phyloP scores from a whole-genome alignment of 2,888 invertebrate species.

The Trichogramma evanescens region DNA sequence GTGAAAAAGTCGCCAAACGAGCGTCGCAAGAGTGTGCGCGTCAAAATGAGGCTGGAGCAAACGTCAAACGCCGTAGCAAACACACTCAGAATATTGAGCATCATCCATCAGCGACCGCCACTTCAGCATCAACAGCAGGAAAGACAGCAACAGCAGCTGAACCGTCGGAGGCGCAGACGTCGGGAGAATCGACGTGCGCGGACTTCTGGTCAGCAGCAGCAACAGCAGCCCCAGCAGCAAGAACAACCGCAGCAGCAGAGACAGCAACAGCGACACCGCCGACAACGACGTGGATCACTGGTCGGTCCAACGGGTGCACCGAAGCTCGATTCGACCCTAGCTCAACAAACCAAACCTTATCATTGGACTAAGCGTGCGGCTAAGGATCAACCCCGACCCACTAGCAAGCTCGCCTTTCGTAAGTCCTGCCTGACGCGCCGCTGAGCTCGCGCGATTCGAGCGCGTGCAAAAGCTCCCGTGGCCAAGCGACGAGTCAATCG shows the following conservation, averaged over 20 bases:
- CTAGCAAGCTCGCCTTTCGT: conserved; percentile 36
- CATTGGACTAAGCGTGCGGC: conserved; percentile 36
- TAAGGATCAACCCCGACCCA: conserved; percentile 20
- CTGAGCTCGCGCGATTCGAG: background rate
- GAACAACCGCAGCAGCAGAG: background rate
- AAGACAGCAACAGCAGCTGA: too few relatives aligned
- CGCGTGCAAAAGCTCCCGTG: too few relatives aligned
- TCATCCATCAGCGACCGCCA: too few relatives aligned
- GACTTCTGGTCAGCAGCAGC: background rate
- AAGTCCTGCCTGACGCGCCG: conserved; percentile 27
- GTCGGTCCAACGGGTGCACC: conserved; percentile 42
- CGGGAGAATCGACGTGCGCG: too few relatives aligned
- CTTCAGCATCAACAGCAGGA: too few relatives aligned
- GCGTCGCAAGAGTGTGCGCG: too few relatives aligned
- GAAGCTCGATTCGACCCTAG: conserved; percentile 36
- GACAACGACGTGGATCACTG: conserved; percentile 26
- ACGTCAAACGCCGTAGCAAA: too few relatives aligned
- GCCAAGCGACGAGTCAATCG: background rate
- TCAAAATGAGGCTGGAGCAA: too few relatives aligned
- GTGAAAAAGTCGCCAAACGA: too few relatives aligned
- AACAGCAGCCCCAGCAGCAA: background rate
- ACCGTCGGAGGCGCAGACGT: too few relatives aligned
- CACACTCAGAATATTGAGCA: too few relatives aligned
- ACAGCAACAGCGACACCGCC: conserved; percentile 7
- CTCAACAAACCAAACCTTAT: conserved; percentile 34